Conservation (phyloP, 2,797 vertebrate species). For the Pelobates cultripes region DNA sequence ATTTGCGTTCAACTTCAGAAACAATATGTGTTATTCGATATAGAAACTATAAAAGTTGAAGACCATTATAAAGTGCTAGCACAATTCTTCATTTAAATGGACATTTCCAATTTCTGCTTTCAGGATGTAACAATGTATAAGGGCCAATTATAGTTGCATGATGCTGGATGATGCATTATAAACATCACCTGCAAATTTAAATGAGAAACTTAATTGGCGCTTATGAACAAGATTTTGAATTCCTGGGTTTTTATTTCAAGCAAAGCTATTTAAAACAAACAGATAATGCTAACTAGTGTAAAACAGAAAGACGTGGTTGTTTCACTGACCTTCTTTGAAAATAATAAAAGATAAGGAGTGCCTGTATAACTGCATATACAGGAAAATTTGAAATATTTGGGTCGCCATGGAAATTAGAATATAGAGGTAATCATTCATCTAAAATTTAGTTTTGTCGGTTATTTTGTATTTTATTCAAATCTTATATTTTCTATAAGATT, state of each 20-base stretch:
- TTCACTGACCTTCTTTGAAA: neutral
- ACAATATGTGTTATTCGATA: conserved; percentile 3
- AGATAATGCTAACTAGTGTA: neutral
- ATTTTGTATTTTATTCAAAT: too few species aligned
- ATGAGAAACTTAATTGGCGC: neutral
- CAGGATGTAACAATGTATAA: neutral
- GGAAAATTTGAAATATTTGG: too few species aligned
- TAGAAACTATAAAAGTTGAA: neutral
- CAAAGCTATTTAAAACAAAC: neutral
- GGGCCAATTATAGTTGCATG: conserved; percentile 1
- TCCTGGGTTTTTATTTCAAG: neutral
- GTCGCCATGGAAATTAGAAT: too few species aligned
- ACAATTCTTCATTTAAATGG: conserved; percentile 6
- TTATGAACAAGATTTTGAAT: neutral
- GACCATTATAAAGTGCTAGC: neutral
- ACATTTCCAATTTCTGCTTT: neutral
- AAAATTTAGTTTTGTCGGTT: too few species aligned
- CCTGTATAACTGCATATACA: neutral
- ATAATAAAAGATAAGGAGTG: neutral
- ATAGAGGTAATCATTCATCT: too few species aligned
- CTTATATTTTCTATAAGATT: too few species aligned
- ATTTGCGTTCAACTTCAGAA: conserved; percentile 23
- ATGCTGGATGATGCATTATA: neutral
- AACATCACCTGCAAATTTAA: neutral
- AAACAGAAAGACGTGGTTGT: neutral